phyloP scores from a whole-genome alignment of 2,797 vertebrate genomes.

The Aplochiton taeniatus region DNA sequence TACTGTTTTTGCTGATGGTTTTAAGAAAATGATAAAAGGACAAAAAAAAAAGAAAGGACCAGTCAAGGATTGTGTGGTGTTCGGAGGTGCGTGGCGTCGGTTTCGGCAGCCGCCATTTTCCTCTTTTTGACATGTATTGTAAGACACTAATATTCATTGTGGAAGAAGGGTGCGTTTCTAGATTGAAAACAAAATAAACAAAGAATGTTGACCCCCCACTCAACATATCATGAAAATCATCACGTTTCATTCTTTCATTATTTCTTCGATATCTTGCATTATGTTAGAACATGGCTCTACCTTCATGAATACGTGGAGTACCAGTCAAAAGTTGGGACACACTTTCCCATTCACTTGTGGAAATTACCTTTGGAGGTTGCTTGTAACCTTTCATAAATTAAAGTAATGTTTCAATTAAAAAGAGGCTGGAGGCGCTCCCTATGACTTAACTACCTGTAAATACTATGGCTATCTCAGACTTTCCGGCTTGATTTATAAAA shows the following conservation, averaged over 20 bases:
- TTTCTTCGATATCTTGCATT: background rate
- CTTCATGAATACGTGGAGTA: too few species aligned
- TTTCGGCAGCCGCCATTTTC: constrained; percentile 50
- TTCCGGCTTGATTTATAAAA: too few species aligned
- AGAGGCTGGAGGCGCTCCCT: too few species aligned
- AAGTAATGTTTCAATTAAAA: too few species aligned
- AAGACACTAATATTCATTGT: constrained; percentile 75
- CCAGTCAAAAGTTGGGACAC: too few species aligned
- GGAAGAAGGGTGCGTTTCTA: constrained; percentile 72
- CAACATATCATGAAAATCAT: constrained; percentile 49
- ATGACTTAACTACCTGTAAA: too few species aligned
- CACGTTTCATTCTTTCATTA: constrained; percentile 23
- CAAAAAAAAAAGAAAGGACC: constrained; percentile 39
- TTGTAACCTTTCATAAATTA: too few species aligned
- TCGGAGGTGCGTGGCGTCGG: constrained; percentile 55
- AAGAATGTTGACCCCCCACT: constrained; percentile 64
- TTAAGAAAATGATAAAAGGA: constrained; percentile 56
- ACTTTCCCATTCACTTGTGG: too few species aligned
- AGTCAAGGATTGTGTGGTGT: constrained; percentile 58
- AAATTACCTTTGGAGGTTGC: too few species aligned
- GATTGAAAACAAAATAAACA: constrained; percentile 66
- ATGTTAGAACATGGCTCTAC: background rate
- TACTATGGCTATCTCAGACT: too few species aligned
- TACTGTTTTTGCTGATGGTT: constrained; percentile 77
- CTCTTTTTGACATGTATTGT: constrained; percentile 67